Conservation (phyloP, 2,113 vertebrate genomes). For the Lepus americanus region DNA sequence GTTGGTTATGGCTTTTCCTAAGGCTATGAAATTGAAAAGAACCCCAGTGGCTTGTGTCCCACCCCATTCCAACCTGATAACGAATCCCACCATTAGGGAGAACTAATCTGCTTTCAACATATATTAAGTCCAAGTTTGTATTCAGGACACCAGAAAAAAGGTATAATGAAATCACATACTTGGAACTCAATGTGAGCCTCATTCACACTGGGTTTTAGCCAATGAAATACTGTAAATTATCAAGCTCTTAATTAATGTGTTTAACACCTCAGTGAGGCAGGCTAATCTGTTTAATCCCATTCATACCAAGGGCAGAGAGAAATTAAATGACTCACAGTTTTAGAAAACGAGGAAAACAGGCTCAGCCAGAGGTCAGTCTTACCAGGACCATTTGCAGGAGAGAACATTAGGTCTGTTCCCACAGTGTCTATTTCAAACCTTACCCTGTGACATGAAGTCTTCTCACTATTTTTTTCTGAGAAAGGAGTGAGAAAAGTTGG, state of each 20-base stretch:
- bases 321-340: neutral
- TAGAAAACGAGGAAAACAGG: neutral
- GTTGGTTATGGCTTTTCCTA: neutral
- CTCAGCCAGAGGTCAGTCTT: neutral
- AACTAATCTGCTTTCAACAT: neutral
- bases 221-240: conserved; percentile 32
- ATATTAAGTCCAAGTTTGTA: neutral
- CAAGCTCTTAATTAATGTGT: conserved; percentile 42
- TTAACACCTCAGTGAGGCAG: conserved; percentile 58
- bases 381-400: neutral
- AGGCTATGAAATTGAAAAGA: neutral
- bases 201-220: neutral
- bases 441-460: neutral
- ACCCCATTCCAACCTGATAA: neutral
- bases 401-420: neutral
- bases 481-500: neutral
- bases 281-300: conserved; percentile 61
- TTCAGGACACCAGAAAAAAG: neutral
- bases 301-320: neutral
- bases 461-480: neutral
- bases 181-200: neutral
- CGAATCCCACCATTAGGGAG: neutral
- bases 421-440: neutral
- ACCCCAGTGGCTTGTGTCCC: neutral
- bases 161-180: neutral